Evolutionary conservation across 2,888 invertebrate species (phyloP), one percentile per base, ranked within the genome.

Genomic region (Crematogaster levior): DNA sequence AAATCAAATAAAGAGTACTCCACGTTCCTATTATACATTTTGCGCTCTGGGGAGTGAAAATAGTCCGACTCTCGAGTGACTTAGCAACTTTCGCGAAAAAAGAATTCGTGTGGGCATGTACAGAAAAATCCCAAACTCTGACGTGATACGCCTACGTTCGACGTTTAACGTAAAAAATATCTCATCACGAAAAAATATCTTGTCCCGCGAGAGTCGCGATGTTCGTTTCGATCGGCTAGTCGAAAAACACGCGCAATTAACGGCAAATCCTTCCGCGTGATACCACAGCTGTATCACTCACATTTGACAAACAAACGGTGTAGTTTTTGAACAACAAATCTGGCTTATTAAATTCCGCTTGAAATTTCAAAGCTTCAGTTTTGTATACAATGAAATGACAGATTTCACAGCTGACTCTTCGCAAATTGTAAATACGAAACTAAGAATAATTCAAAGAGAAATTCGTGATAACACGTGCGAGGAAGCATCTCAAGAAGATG

Each of bases 121-220:
- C 40, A 56, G n/a, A n/a, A 56, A 61, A 48, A 61, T 24, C 3
- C n/a, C 34, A 74, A 74, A 46, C 10, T 6, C 53, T 46, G 73
- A 58, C 21, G 43, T 43, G 7, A 6, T 53, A 30, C 58, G 30
- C 73, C 60, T 60, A 60, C 60, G 24, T 10, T 18, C 18, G 51
- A 30, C 43, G 15, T n/a, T 56, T 24, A 15, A n/a, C 3, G 15
- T 58, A 46, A 73, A 73, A 56, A 72, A 72, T 53, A 72, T 40
- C 24, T 53, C 27, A n/a, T 56, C 27, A 6, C 12, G 37, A 1
- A 72, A 58, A 60, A 73, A 60, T 60, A 73, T 58, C 43, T 24
- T 34, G 60, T 6, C 15, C 43, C 21, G 37, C 48, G 37, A 58
- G 21, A 10, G 60, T 60, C 18, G 21, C 60, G 21, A 10, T 30